Evolutionary conservation across 2,797 vertebrate species (phyloP).

Genomic region (Rhinella marina): DNA sequence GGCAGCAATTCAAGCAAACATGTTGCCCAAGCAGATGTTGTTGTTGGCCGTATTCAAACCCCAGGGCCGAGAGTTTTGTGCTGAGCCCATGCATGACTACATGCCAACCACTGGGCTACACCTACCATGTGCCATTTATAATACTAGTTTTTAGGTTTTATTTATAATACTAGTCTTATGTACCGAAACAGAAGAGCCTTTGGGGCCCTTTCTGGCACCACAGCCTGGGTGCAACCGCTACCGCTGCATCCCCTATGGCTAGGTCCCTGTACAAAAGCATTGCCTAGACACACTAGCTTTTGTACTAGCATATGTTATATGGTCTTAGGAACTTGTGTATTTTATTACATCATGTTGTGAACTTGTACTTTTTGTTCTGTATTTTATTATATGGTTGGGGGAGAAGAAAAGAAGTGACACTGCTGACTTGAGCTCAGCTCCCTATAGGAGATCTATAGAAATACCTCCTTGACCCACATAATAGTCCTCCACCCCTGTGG

Average conservation of each 20-base stretch:
- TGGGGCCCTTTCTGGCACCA: too few species aligned
- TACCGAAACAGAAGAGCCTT: too few species aligned
- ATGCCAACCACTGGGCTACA: too few species aligned
- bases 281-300: background rate
- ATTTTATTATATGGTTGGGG: background rate
- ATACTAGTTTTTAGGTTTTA: too few species aligned
- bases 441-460: conserved; percentile 6
- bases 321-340: background rate
- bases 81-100: too few species aligned
- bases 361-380: background rate
- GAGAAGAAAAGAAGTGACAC: background rate
- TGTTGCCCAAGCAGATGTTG: too few species aligned
- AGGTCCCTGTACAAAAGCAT: background rate
- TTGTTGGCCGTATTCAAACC: too few species aligned
- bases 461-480: conserved; percentile 15
- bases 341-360: background rate
- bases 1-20: too few species aligned
- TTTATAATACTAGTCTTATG: too few species aligned
- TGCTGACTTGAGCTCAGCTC: background rate
- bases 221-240: too few species aligned
- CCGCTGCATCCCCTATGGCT: background rate
- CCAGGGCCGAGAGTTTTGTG: too few species aligned
- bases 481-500: background rate
- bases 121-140: too few species aligned
- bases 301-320: background rate